A percentile compares a stretch with the other conserved stretches of the same genome.
Evolutionary conservation across 2,797 vertebrate genomes (phyloP).

Genomic region (Sebastes taczanowskii): DNA sequence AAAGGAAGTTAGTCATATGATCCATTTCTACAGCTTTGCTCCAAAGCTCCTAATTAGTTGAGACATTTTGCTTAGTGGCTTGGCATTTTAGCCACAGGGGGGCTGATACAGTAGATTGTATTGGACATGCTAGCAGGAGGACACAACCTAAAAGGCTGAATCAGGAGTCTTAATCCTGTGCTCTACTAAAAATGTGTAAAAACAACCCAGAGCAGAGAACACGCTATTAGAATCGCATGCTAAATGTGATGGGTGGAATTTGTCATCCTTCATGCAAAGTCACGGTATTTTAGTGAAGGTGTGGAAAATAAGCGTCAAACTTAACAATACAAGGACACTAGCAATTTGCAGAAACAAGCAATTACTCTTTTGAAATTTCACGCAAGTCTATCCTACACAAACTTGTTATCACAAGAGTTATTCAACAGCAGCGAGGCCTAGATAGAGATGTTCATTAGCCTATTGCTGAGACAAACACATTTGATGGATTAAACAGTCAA

Average conservation of each 20-base stretch:
- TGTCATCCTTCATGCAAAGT: conserved; percentile 8
- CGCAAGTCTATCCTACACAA: conserved; percentile 33
- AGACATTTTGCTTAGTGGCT: conserved; percentile 79
- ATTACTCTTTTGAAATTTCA: conserved; percentile 56
- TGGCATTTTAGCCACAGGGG: conserved; percentile 75
- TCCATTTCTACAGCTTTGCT: conserved; percentile 61
- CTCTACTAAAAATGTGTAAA: conserved; percentile 39
- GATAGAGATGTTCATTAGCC: conserved; percentile 77
- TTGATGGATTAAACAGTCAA: conserved; percentile 82
- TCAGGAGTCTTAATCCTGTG: conserved; percentile 52
- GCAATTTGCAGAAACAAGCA: conserved; percentile 57
- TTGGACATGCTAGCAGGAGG: conserved; percentile 65
- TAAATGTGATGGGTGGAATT: conserved; percentile 4
- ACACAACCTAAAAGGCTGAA: conserved; percentile 67
- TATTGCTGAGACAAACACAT: conserved; percentile 81
- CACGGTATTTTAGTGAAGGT: conserved; percentile 30
- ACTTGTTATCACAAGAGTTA: conserved; percentile 39
- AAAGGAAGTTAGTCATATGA: conserved; percentile 42
- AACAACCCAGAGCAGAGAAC: conserved; percentile 21
- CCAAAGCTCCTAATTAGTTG: conserved; percentile 68
- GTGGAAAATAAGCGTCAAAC: conserved; percentile 31
- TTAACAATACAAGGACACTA: conserved; percentile 28
- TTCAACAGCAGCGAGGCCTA: conserved; percentile 41
- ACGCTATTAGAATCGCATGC: not conserved
- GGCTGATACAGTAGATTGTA: conserved; percentile 73